phyloP scores from a whole-genome alignment of 2,888 invertebrate species.

The Dryomyza anilis region DNA sequence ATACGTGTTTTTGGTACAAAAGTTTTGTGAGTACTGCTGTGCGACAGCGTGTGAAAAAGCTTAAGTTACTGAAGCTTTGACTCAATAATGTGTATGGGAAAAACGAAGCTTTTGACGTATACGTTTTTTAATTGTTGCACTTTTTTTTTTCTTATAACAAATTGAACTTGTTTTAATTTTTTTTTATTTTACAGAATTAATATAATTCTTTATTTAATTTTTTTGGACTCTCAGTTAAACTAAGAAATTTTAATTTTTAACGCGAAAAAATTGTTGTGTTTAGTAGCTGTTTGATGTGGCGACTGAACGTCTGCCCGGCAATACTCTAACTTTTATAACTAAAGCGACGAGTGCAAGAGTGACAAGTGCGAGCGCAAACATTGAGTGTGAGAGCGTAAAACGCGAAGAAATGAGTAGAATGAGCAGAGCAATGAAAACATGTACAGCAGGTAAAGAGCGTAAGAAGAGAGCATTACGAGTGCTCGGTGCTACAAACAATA shows the following conservation, averaged over 20 bases:
- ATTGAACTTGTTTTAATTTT: constrained; percentile 4
- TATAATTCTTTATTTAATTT: constrained; percentile 29
- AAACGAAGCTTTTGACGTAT: not conserved
- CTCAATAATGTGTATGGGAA: not conserved
- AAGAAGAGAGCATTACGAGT: not conserved
- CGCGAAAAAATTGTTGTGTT: constrained; percentile 26
- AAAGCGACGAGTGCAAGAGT: not conserved
- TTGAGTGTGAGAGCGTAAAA: not conserved
- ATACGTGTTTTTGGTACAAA: constrained; percentile 10
- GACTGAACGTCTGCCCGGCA: constrained; percentile 70
- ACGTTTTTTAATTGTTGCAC: not conserved
- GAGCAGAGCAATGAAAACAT: not conserved
- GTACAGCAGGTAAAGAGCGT: not conserved
- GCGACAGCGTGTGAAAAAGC: constrained; percentile 1
- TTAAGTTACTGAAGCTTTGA: too few species aligned
- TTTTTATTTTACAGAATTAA: constrained; percentile 1
- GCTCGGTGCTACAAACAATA: too few species aligned
- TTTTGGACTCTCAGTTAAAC: constrained; percentile 5
- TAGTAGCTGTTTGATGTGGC: constrained; percentile 58
- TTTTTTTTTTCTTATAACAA: not conserved
- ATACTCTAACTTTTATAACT: constrained; percentile 57
- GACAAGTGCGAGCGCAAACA: not conserved
- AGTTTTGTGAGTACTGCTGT: too few species aligned
- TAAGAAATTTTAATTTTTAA: constrained; percentile 15
- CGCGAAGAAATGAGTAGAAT: not conserved